Evolutionary conservation across 2,888 invertebrate species (phyloP), one percentile per base, ranked within the genome.

Genomic region (Meteorus cinctellus): DNA sequence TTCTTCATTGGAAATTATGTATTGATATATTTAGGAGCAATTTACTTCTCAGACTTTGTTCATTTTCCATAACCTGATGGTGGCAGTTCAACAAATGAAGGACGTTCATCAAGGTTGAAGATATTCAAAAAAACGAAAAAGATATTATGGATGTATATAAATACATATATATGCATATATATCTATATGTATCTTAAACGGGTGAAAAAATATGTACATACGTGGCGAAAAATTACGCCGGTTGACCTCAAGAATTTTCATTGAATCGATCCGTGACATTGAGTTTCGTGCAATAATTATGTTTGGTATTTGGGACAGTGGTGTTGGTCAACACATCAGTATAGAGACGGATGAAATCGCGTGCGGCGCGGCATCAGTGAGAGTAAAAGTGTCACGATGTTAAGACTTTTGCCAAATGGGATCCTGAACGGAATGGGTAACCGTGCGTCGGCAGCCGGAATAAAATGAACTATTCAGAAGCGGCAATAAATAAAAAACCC

Each of bases 371-470:
- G 41, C 41, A 45, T 14, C 45, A 66, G 41, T 51, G 51, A 68
- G 68, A 68, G 68, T 55, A 68, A 68, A 68, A 68, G 68, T 68
- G 68, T 68, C 55, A 51, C 68, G 36, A 51, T 19, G n/a, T 68
- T 4, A 19, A 31, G 27, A 68, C 19, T n/a, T n/a, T 55, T 55
- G 55, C 55, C 55, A 55, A 55, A 55, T 55, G 55, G 27, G 51
- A 51, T 68, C 29, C 31, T 29, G 34, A 68, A 68, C 16, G n/a
- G 51, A 68, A 68, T 48, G n/a, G 34, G 31, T 63, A 63, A 34
- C 31, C 63, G 4, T 19, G 8, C 19, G 14, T 48, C n/a, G 1
- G 4, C 4, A n/a, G 45, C 10, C 14, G 12, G 14, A 14, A 12
- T 45, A 14, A 45, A 45, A 45, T 45, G 12, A 10, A 48, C n/a